These are phyloP conservation scores for Lottia scabra DNA, from an alignment of 2,888 invertebrate species.

Conservation along the genomic window DNA sequence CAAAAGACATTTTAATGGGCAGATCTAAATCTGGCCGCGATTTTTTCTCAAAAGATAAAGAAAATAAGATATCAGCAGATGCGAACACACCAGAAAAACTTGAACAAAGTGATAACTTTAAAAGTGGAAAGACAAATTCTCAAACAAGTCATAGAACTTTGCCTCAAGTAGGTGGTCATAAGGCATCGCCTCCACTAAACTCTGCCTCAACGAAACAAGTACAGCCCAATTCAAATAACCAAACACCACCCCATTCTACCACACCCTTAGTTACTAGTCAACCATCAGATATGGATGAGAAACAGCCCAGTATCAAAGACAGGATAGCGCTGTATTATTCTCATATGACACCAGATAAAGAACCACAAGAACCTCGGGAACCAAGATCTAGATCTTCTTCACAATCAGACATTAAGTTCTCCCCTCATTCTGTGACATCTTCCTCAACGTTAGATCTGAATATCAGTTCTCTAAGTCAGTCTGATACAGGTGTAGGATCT, in stretches of 20 bases:
- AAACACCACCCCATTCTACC: background rate
- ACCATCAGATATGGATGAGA: slow-evolving; percentile 23
- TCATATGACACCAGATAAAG: slow-evolving; percentile 18
- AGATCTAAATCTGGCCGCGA: slow-evolving; percentile 44
- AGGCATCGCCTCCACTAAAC: background rate
- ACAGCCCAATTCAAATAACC: background rate
- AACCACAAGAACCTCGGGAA: slow-evolving; percentile 15
- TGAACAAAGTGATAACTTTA: slow-evolving; percentile 3
- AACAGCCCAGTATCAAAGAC: slow-evolving; percentile 44
- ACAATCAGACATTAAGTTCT: slow-evolving; percentile 19
- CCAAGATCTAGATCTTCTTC: slow-evolving; percentile 31
- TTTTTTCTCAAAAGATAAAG: background rate
- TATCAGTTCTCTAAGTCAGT: slow-evolving; percentile 21
- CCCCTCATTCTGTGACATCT: slow-evolving; percentile 5
- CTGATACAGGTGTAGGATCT: slow-evolving; percentile 35
- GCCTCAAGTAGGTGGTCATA: background rate
- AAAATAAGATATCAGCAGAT: background rate
- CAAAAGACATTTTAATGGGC: slow-evolving; percentile 57
- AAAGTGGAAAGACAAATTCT: background rate
- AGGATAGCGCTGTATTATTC: slow-evolving; percentile 44
- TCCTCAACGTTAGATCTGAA: slow-evolving; percentile 2
- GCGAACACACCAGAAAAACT: background rate
- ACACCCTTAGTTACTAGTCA: background rate
- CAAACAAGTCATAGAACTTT: background rate
- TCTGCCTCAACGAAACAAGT: background rate